Conservation (phyloP, 1,140 invertebrate species). For the Glossosoma conforme region DNA sequence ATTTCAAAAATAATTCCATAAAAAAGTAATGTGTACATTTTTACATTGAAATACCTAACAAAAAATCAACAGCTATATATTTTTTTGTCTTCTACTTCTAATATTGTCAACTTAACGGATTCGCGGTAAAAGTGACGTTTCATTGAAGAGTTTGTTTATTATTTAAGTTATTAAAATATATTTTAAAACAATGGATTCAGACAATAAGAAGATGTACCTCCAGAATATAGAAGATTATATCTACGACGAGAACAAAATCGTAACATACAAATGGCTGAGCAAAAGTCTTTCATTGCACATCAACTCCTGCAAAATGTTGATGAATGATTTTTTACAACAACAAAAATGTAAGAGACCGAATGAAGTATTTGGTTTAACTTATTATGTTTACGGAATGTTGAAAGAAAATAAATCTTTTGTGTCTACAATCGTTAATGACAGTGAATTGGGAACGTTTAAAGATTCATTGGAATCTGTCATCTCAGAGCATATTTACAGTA, state of each 20-base stretch:
- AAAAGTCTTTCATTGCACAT: slow-evolving; percentile 16
- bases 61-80: neutral
- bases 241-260: slow-evolving; percentile 17
- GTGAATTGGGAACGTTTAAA: slow-evolving; percentile 8
- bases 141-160: too few species aligned
- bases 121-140: too few species aligned
- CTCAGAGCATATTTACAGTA: slow-evolving; percentile 18
- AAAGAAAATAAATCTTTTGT: slow-evolving; percentile 4
- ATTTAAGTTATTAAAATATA: slow-evolving; percentile 1
- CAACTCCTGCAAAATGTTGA: slow-evolving; percentile 5
- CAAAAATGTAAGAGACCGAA: slow-evolving; percentile 5
- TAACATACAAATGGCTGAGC: slow-evolving; percentile 17
- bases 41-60: neutral
- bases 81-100: neutral
- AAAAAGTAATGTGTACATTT: neutral
- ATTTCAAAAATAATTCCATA: neutral
- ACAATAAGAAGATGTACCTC: slow-evolving; percentile 5
- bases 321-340: slow-evolving; percentile 8
- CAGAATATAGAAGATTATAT: slow-evolving; percentile 15
- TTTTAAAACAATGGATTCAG: slow-evolving; percentile 7
- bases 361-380: slow-evolving; percentile 2
- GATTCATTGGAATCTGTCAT: slow-evolving; percentile 13
- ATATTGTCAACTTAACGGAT: too few species aligned
- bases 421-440: slow-evolving; percentile 7
- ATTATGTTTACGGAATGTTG: slow-evolving; percentile 11